phyloP scores from a whole-genome alignment of 2,113 vertebrate genomes.

The Pyxicephalus adspersus region DNA sequence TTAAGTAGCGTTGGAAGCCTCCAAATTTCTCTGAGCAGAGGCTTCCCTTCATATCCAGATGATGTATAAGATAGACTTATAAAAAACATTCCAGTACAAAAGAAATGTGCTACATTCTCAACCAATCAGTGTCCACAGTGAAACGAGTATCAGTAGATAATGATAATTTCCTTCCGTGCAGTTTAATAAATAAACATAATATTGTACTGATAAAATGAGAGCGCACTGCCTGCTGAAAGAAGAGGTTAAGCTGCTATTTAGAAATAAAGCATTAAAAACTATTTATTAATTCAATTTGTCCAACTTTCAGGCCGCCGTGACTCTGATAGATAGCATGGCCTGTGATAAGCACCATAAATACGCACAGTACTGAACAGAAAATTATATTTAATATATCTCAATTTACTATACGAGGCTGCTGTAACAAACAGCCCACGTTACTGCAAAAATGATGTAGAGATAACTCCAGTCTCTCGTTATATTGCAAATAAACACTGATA shows the following conservation, averaged over 20 bases:
- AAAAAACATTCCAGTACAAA: no score
- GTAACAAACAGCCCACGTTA: neutral
- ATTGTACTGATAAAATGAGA: constrained; percentile 13
- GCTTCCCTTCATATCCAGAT: no score
- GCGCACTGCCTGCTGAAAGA: constrained; percentile 7
- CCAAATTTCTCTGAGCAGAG: no score
- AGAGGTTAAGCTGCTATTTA: constrained; percentile 5
- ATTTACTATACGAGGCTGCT: no score
- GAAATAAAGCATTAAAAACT: constrained; percentile 10
- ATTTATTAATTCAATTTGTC: constrained; percentile 11
- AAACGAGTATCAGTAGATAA: neutral
- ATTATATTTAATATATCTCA: no score
- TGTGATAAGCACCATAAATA: no score
- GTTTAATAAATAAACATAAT: constrained; percentile 33
- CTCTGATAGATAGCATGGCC: neutral
- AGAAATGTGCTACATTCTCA: neutral
- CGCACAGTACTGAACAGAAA: no score
- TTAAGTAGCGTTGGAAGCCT: no score
- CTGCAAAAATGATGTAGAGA: neutral
- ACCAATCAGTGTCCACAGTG: neutral
- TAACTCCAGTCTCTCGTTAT: neutral
- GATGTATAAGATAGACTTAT: no score
- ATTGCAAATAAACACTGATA: neutral
- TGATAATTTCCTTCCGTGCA: constrained; percentile 5
- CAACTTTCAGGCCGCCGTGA: neutral